Conservation (phyloP, 2,797 vertebrate genomes). For the Alca torda region DNA sequence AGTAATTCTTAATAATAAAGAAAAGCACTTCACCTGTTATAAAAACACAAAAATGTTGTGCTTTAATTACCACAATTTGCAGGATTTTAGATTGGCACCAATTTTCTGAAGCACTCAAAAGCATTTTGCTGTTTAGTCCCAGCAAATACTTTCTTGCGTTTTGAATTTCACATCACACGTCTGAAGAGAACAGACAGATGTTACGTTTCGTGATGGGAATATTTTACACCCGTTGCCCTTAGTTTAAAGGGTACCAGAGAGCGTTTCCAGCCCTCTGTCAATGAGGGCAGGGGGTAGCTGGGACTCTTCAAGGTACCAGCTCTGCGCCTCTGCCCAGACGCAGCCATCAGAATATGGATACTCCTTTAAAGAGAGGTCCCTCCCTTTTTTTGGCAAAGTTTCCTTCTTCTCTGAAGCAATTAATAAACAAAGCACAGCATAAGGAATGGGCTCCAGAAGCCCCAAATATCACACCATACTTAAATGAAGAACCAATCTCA, state of each 20-base stretch:
- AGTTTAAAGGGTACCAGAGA: neutral
- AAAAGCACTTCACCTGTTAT: neutral
- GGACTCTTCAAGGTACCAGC: neutral
- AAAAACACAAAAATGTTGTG: neutral
- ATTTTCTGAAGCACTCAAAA: neutral
- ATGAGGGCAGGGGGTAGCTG: neutral
- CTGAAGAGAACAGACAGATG: neutral
- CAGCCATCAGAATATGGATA: neutral
- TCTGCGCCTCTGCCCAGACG: neutral
- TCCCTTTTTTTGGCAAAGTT: neutral
- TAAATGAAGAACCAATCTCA: neutral
- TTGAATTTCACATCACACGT: neutral
- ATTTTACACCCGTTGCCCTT: neutral
- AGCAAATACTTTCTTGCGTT: neutral
- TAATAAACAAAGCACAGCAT: neutral
- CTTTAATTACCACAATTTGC: neutral
- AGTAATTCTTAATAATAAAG: neutral
- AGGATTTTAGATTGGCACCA: neutral
- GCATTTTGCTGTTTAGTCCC: neutral
- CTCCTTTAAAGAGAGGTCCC: neutral
- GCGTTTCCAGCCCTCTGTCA: fast-evolving
- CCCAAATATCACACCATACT: neutral
- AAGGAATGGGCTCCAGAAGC: neutral
- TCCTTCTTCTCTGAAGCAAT: neutral
- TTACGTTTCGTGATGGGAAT: neutral